Base-by-base conservation (phyloP, 2,797 vertebrate genomes). In the Kryptolebias ocellatus region DNA sequence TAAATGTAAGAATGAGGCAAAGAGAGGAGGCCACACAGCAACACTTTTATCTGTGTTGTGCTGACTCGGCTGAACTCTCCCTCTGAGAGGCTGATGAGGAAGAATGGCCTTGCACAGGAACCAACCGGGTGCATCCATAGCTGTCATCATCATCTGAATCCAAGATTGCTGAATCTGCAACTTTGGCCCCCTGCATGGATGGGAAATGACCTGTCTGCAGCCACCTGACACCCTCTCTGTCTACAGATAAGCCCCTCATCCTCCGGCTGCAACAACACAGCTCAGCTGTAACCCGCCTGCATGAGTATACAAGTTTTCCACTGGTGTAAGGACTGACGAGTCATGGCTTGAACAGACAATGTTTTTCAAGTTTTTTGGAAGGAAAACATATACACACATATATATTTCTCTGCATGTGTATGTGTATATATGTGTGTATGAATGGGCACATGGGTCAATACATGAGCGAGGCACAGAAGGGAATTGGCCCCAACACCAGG, bases 161-260 rank as follows among this genome's bases (percentile, higher is more conserved):
- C 89, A 80, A 79, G 83, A 89, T 78, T 88, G 91, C 93, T 91
- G 91, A 93, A 53, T 91, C 77, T 50, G 90, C 91, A 91, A 69
- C 65, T 87, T 76, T 64, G 82, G 67, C 83, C 87, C 82, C 81
- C 87, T 81, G 81, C 86, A 53, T 84, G 71, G 90, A 88, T 90
- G 79, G 92, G 90, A 94, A 94, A 94, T 86, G 89, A 93, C 93
- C 92, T 92, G 93, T 90, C 92, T 90, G 83, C 14, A 71, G 54
- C 64, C 2, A 66, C 54, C 74, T 86, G 93, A 94, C 90, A 92
- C 80, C 54, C 85, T 81, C 84, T 93, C 82, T 14, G 81, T 94
- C 92, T 93, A 75, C 72, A 55, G 63, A 62, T 2, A 59, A 87
- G 70, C 54, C 27, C 66, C 72, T 81, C 79, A 45, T 56, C 73